A percentile compares a stretch with the other conserved stretches of the same genome.
phyloP scores from a whole-genome alignment of 2,113 vertebrate species.

The Amia ocellicauda region DNA sequence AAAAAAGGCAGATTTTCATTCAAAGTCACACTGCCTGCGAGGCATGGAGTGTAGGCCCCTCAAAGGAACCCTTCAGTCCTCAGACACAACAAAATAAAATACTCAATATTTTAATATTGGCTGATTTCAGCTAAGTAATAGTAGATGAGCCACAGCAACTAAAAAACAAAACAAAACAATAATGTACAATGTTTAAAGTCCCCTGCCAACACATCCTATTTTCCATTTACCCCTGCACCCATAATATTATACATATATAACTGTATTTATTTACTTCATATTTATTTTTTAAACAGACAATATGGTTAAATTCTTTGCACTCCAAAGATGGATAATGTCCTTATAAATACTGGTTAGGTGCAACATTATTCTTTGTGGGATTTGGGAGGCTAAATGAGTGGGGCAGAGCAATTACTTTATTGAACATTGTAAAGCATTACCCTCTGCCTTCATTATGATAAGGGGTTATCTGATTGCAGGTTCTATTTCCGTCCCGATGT shows the following conservation, averaged over 20 bases:
- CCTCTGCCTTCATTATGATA: slow-evolving; percentile 46
- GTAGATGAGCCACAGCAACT: not conserved
- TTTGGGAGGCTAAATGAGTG: slow-evolving; percentile 40
- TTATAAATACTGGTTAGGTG: slow-evolving; percentile 14
- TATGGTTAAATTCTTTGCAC: not conserved
- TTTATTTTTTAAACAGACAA: slow-evolving; percentile 1
- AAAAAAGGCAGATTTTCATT: not conserved
- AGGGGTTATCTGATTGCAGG: slow-evolving; percentile 47
- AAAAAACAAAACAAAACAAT: not conserved
- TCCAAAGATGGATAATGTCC: not conserved
- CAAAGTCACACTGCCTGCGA: no score
- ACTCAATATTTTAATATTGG: not conserved
- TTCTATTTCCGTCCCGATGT: slow-evolving; percentile 30
- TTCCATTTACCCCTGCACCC: no score
- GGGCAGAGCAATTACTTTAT: slow-evolving; percentile 45
- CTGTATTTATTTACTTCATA: not conserved
- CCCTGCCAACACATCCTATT: not conserved
- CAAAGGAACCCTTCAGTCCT: not conserved
- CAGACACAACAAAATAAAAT: not conserved
- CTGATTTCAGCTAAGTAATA: not conserved
- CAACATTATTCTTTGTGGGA: slow-evolving; percentile 23
- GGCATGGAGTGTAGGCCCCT: no score
- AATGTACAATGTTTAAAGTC: not conserved
- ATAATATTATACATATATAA: no score
- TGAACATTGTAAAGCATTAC: slow-evolving; percentile 51